phyloP scores from a whole-genome alignment of 2,113 vertebrate genomes.

The Herpetotheres cachinnans region DNA sequence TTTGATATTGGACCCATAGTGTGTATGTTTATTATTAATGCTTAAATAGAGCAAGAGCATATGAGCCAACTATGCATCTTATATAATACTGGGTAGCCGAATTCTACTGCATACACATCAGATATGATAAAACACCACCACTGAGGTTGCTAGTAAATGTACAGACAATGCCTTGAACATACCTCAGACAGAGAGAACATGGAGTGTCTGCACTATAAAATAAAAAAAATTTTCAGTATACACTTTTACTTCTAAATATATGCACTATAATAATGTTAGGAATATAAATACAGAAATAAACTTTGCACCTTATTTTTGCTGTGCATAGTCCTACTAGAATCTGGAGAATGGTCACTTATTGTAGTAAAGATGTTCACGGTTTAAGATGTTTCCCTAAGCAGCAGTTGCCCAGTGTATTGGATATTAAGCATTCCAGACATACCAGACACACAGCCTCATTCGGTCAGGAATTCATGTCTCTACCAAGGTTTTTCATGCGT shows the following conservation, averaged over 20 bases:
- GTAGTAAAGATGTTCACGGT: background rate
- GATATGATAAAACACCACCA: background rate
- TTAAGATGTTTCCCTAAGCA: slow-evolving; percentile 15
- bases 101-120: background rate
- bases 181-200: background rate
- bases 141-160: background rate
- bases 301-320: background rate
- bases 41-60: background rate
- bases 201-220: background rate
- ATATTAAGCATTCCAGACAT: slow-evolving; percentile 23
- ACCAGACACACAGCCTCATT: slow-evolving; percentile 18
- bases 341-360: background rate
- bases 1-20: background rate
- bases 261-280: background rate
- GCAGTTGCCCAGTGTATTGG: background rate
- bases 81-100: background rate
- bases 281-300: background rate
- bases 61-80: background rate
- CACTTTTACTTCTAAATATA: background rate
- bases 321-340: background rate
- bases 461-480: background rate
- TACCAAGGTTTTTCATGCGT: background rate
- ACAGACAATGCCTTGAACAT: background rate
- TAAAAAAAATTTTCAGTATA: background rate
- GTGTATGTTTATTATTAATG: background rate